Evolutionary conservation across 2,113 vertebrate genomes (phyloP), one percentile per base, ranked within the genome.

Genomic region (Oryzias woworae): DNA sequence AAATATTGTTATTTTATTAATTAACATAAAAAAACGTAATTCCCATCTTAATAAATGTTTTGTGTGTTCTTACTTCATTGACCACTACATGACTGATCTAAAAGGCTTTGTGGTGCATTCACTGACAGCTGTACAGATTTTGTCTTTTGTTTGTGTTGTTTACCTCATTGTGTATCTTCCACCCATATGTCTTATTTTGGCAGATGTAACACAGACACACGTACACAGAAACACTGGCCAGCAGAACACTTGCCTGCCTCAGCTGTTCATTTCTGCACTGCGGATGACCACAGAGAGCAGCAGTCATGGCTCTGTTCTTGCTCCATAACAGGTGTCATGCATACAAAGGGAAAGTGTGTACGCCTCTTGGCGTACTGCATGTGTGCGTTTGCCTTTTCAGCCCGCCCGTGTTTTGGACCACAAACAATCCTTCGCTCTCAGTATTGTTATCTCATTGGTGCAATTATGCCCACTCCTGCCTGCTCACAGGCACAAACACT

Each of bases 391-490:
- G 80, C 60, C 54, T 66, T 69, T 73, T 77, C 72, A 81, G 74
- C 18, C 56, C 44, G 59, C 41, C 58, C 53, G 45, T 76, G 60
- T 80, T 86, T 85, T 86, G 64, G 81, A 81, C 79, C 83, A 86
- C 80, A 86, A 92, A 86, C 80, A 87, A 69, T 87, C 87, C 83
- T 74, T 26, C 85, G 75, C 83, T 81, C 78, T 87, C 47, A 77
- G 65, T 80, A 86, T 91, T 91, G 92, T 92, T 94, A 89, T 90
- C 92, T 93, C 76, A 86, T 87, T 92, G 91, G 65, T 42, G 73
- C 64, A 93, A 90, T 92, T 92, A 88, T 61, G 67, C 46, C 49
- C 66, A 62, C 66, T 62, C 53, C 58, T 62, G 67, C 71, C 62
- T 22, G 41, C 54, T 55, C 61, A 71, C 55, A 68, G 62, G 51